phyloP scores from a whole-genome alignment of 2,797 vertebrate species.

The Dicrostonyx torquatus region DNA sequence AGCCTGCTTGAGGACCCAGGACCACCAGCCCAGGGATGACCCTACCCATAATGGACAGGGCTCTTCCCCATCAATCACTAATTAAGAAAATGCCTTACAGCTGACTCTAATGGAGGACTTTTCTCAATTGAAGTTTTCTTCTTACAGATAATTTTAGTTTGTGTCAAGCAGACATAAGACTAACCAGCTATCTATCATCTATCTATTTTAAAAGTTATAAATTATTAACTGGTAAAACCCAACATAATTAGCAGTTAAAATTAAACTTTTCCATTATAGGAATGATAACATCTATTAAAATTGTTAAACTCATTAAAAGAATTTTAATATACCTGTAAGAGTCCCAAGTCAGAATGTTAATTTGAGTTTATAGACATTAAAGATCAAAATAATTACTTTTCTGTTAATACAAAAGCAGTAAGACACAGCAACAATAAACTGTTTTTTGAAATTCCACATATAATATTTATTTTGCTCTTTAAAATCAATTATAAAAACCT shows the following conservation, averaged over 20 bases:
- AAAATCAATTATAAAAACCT: no score
- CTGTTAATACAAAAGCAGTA: slow-evolving; percentile 47
- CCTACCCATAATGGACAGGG: not conserved
- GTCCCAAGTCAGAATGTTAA: not conserved
- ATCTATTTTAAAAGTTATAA: not conserved
- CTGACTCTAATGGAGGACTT: not conserved
- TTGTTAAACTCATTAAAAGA: not conserved
- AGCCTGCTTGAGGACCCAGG: not conserved
- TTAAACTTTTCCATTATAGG: not conserved
- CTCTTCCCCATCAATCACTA: not conserved
- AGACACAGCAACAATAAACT: not conserved
- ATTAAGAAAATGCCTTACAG: not conserved
- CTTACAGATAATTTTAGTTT: not conserved
- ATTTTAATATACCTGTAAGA: slow-evolving; percentile 22
- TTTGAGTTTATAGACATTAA: not conserved
- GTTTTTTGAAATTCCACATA: no score
- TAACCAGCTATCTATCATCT: not conserved
- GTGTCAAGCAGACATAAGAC: not conserved
- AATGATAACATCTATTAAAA: not conserved
- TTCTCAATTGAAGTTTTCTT: not conserved
- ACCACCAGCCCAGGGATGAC: not conserved
- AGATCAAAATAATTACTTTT: slow-evolving; percentile 24
- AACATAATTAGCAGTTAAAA: slow-evolving; percentile 13
- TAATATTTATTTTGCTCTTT: no score
- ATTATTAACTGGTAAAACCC: not conserved